Evolutionary conservation across 92 coral and sea anemone genomes (phyloP).

Genomic region (Plumapathes pennacea): DNA sequence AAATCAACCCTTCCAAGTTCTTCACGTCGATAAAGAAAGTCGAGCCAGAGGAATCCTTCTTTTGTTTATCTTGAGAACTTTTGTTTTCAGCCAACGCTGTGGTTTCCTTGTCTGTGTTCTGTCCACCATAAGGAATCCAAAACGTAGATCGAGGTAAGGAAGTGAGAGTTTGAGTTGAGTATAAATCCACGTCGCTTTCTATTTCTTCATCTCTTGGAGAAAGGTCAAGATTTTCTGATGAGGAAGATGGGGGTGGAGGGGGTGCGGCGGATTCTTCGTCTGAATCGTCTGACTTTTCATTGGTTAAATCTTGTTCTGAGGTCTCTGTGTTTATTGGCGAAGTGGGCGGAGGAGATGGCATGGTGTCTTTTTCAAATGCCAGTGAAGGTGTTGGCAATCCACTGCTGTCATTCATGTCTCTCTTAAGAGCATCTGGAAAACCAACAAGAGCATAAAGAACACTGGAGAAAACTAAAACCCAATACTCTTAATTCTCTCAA

Average conservation of each 20-base stretch:
- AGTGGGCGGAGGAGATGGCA: too few species aligned
- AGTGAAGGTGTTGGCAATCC: too few species aligned
- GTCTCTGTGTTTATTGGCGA: background rate
- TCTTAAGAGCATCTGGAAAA: too few species aligned
- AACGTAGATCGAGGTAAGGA: conserved; percentile 31
- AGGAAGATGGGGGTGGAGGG: conserved; percentile 17
- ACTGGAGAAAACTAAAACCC: too few species aligned
- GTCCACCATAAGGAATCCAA: conserved; percentile 56
- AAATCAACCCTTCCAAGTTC: conserved; percentile 18
- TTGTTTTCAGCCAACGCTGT: background rate
- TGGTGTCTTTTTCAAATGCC: too few species aligned
- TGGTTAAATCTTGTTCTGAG: background rate
- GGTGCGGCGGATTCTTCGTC: conserved; percentile 10
- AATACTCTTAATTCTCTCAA: too few species aligned
- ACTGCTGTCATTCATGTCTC: too few species aligned
- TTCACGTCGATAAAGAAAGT: conserved; percentile 20
- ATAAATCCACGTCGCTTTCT: background rate
- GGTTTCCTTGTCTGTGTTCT: background rate
- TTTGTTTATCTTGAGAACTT: too few species aligned
- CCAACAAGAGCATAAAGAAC: too few species aligned
- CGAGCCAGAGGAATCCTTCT: conserved; percentile 20
- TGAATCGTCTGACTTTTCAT: background rate
- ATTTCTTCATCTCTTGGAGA: background rate
- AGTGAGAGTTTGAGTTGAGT: conserved; percentile 43
- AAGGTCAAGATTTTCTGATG: background rate